Percentiles rank a stretch among this genome's conserved stretches.
Evolutionary conservation across 53 echinoderm and acorn worm genomes (phyloP).

Genomic region (Patiria pectinifera): DNA sequence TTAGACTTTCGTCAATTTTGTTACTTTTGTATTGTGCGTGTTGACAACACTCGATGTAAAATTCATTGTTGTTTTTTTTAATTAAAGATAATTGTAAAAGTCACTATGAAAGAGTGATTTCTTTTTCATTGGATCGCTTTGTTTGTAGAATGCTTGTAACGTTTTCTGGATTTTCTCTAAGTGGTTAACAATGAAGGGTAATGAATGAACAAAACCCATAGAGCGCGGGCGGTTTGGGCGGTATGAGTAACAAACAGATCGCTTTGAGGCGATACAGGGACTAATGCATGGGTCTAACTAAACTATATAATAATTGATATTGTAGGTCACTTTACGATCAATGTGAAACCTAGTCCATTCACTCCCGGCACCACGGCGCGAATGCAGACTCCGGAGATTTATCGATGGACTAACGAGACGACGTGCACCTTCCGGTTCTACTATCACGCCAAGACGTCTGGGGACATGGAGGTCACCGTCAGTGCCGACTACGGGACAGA

Average conservation of each 20-base stretch:
- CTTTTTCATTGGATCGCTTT: too few species aligned
- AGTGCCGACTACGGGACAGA: neutral
- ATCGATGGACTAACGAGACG: conserved; percentile 22
- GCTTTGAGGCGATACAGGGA: neutral
- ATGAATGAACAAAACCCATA: too few species aligned
- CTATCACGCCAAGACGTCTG: conserved; percentile 26
- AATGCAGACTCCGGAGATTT: conserved; percentile 4
- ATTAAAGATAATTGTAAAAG: too few species aligned
- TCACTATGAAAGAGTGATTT: too few species aligned
- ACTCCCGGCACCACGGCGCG: neutral
- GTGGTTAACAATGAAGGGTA: too few species aligned
- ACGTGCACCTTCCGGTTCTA: conserved; percentile 33
- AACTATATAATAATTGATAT: neutral
- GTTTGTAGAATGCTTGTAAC: too few species aligned
- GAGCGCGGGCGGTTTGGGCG: too few species aligned
- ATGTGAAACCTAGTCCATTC: neutral
- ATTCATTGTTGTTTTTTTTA: too few species aligned
- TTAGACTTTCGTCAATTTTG: too few species aligned
- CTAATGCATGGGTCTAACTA: neutral
- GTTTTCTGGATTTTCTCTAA: too few species aligned
- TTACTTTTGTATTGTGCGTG: too few species aligned
- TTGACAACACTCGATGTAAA: too few species aligned
- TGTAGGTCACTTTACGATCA: conserved; percentile 18
- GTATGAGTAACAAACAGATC: neutral
- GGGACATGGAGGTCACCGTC: neutral